These are phyloP conservation scores for Psammodynastes pulverulentus DNA, from an alignment of 2,113 vertebrate species.

Conservation along the genomic window DNA sequence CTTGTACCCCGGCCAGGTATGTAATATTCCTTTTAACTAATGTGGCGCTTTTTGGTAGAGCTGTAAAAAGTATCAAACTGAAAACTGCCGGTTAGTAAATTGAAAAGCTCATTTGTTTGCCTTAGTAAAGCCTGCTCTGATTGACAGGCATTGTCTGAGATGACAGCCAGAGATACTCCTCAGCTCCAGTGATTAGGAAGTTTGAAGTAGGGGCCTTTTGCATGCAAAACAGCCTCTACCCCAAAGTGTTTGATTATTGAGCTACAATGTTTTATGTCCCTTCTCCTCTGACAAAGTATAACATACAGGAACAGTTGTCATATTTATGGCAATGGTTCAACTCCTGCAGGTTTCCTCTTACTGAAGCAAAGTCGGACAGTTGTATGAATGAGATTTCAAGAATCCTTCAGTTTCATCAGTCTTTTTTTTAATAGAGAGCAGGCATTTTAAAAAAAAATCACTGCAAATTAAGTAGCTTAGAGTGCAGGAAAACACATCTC, in stretches of 20 bases:
- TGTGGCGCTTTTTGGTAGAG: neutral
- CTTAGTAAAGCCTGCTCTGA: neutral
- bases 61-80: neutral
- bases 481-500: neutral
- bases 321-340: neutral
- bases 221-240: neutral
- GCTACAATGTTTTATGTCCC: neutral
- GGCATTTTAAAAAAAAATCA: neutral
- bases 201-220: neutral
- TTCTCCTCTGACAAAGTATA: neutral
- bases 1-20: constrained; percentile 88
- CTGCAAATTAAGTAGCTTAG: neutral
- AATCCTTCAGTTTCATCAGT: neutral
- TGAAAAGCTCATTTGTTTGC: neutral
- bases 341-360: neutral
- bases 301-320: neutral
- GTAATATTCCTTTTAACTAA: neutral
- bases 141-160: neutral
- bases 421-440: neutral
- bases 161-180: neutral
- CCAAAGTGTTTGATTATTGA: neutral
- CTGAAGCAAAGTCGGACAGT: neutral
- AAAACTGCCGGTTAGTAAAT: neutral
- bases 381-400: neutral
- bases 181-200: neutral